Evolutionary conservation across 2,113 vertebrate genomes (phyloP).

Genomic region (Tapirus terrestris): DNA sequence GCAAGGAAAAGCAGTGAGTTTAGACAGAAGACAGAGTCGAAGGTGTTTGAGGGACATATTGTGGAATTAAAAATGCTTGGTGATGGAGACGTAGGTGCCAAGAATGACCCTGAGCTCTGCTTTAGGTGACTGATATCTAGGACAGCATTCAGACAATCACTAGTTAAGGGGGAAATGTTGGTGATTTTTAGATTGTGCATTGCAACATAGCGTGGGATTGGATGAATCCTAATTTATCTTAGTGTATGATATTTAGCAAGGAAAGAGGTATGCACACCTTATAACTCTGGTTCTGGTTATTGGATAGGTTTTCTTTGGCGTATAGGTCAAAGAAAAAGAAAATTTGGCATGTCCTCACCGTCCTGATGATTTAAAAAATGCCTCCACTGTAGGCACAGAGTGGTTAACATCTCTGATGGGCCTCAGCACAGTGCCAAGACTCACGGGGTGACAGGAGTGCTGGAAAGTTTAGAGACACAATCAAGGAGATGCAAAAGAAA

Average conservation of each 20-base stretch:
- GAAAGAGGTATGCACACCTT: neutral
- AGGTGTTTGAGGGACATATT: neutral
- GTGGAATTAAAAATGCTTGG: neutral
- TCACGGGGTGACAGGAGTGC: neutral
- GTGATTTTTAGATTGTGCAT: neutral
- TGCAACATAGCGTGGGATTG: neutral
- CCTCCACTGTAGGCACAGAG: neutral
- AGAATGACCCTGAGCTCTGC: neutral
- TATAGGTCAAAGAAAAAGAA: constrained; percentile 33
- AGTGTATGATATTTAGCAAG: neutral
- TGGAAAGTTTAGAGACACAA: constrained; percentile 47
- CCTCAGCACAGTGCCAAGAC: constrained; percentile 37
- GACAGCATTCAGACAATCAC: neutral
- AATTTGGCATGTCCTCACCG: neutral
- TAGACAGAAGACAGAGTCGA: neutral
- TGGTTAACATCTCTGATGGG: constrained; percentile 52
- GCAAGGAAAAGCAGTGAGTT: neutral
- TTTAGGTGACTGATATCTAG: neutral
- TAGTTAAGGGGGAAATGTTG: neutral
- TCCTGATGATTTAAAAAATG: neutral
- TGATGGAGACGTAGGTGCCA: neutral
- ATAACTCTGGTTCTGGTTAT: neutral
- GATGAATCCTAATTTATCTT: constrained; percentile 6
- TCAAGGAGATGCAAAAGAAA: constrained; percentile 53
- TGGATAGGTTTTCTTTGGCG: constrained; percentile 14